Base-by-base conservation (phyloP, 2,797 vertebrate species). In the Psittacula echo region DNA sequence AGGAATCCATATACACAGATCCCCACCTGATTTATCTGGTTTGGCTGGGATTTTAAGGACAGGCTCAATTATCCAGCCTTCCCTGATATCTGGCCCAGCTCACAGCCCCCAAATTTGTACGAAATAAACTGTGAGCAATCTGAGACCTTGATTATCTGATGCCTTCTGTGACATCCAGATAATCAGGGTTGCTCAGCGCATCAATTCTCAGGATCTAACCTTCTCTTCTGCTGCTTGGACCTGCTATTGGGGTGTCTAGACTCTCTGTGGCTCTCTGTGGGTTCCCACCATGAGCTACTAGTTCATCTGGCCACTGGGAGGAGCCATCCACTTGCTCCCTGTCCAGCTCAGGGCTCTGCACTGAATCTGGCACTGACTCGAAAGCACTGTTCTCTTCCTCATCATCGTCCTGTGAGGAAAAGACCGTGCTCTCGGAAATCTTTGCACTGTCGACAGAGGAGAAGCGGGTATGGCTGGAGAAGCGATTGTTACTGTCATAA, bases 381-480 rank as follows among this genome's bases (percentile, higher is more conserved):
- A 99, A 99, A 44, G 99, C 98, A 65, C 99, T 99, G 98, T 98
- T 99, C 91, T 99, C 99, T 77, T 99, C 98, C 19, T 99, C 98
- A 0, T 99, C 99, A 45, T 99, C 99, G 54, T 99, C 99, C 95
- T 99, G 99, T 2, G 99, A 99, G 96, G 99, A 99, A 95, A 99
- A 99, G 74, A 99, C 99, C 0, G 99, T 99, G 98, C 99, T 99
- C 96, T 99, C 99, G 0, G 99, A 99, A 76, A 99, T 98, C 74
- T 99, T 98, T 94, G 99, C 99, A 78, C 99, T 99, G 98, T 99
- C 99, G 78, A 99, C 98, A 0, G 99, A 99, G 60, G 99, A 99
- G 93, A 99, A 99, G 82, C 99, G 99, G 0, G 99, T 99, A 85
- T 99, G 99, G 96, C 99, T 99, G 97, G 99, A 99, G 97, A 99